Base-by-base conservation (phyloP, 1,140 invertebrate genomes). In the Metaphire vulgaris region DNA sequence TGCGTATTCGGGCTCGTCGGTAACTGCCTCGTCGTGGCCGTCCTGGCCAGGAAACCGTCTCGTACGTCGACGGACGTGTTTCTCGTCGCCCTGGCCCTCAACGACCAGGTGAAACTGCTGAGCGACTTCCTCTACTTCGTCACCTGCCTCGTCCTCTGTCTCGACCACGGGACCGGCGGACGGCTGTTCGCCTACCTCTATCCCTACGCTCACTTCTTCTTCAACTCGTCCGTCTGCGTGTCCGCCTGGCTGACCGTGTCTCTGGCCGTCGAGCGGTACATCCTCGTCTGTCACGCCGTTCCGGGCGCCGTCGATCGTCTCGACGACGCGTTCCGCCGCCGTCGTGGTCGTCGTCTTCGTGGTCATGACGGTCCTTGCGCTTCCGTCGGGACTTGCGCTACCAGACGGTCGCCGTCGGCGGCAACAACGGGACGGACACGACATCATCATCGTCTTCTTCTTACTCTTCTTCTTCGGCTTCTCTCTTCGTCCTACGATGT, bases 251-350 rank as follows among this genome's bases (percentile, higher is more conserved):
- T 97, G 79, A 98, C 96, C 0, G 89, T 98, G 68, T 93, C 93
- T 0, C 95, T 98, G 21, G 97, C 96, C 0, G 88, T 97, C 77
- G 96, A 98, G 85, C 88, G 74, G 69, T 98, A 95, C 87, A 92
- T 98, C 64, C 94, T 95, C 0, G 96, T 98, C 0, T 97, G 95
- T 83, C 93, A 96, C 85, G 94, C 95, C 0, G 88, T 97, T 97
- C 6, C 89, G 90, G 76, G 93, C 94, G 0, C 89, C 92, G 72
- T 92, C 92, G 0, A 88, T 96, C 29, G 97, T 95, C 86, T 97
- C 94, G 0, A 72, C 80, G 29, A 33, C 69, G 2, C 32, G 82
- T 6, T 81, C 83, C 0, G 80, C 79, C 1, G 33, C 79, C 15
- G 79, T 81, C 21, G 79, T 79, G 73, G 70, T 76, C 12, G 34